Percentiles rank a stretch among this genome's conserved stretches.
These are phyloP conservation scores for Syrphus vitripennis DNA, from an alignment of 2,888 invertebrate species.

Conservation along the genomic window DNA sequence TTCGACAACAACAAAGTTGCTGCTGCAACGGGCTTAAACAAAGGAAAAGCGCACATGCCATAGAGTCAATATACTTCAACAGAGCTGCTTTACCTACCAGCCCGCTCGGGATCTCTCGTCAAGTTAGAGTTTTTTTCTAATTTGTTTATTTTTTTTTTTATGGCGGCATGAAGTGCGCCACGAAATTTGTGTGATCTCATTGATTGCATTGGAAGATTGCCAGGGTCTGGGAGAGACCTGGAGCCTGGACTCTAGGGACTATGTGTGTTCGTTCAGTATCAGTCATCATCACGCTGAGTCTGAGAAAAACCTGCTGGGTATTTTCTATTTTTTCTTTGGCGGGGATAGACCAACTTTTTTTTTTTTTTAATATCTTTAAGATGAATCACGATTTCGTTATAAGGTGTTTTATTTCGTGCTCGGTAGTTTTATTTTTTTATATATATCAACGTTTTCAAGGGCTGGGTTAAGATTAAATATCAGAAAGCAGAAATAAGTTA, in stretches of 20 bases:
- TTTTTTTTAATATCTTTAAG: slow-evolving; percentile 9
- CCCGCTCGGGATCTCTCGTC: slow-evolving; percentile 30
- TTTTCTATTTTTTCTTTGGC: background rate
- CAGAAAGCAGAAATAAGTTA: background rate
- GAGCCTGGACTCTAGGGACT: slow-evolving; percentile 1
- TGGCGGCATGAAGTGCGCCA: slow-evolving; percentile 41
- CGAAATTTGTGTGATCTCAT: slow-evolving; percentile 60
- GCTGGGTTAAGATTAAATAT: background rate
- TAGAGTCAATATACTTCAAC: slow-evolving; percentile 34
- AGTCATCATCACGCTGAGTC: slow-evolving; percentile 14
- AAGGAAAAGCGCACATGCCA: slow-evolving; percentile 53
- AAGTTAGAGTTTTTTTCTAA: slow-evolving; percentile 10
- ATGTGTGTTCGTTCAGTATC: background rate
- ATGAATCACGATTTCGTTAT: slow-evolving; percentile 13
- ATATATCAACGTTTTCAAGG: background rate
- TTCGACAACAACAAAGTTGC: background rate
- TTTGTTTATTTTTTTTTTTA: background rate
- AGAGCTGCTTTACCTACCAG: background rate
- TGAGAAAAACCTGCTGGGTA: background rate
- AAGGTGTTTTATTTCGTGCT: slow-evolving; percentile 13
- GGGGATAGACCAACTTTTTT: slow-evolving; percentile 15
- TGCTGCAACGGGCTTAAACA: slow-evolving; percentile 32
- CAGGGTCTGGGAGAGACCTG: background rate
- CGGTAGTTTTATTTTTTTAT: background rate
- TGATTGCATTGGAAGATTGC: slow-evolving; percentile 50